phyloP scores from a whole-genome alignment of 2,888 invertebrate species.

The Cryptosula pallasiana region DNA sequence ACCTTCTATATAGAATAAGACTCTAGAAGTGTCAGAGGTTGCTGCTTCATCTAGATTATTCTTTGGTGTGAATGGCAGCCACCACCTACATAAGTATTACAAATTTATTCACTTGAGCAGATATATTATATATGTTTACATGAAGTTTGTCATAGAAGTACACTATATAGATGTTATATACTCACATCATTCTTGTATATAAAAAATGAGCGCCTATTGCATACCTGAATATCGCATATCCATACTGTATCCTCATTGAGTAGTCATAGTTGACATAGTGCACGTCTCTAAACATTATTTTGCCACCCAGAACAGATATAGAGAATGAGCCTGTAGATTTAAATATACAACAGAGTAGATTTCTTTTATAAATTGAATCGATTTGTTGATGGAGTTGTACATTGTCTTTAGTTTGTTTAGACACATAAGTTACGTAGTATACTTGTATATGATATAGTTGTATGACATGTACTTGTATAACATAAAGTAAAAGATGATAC shows the following conservation, averaged over 20 bases:
- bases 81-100: constrained; percentile 19
- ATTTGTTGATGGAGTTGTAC: neutral
- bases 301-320: constrained; percentile 90
- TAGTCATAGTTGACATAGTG: constrained; percentile 90
- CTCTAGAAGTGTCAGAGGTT: neutral
- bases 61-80: constrained; percentile 20
- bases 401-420: neutral
- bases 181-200: too few species aligned
- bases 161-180: too few species aligned
- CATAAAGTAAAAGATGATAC: too few species aligned
- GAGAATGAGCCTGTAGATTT: constrained; percentile 87
- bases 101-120: too few species aligned
- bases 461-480: too few species aligned
- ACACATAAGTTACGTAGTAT: neutral
- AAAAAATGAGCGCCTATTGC: too few species aligned
- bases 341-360: too few species aligned
- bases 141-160: too few species aligned
- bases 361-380: constrained; percentile 27
- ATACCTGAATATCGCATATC: constrained; percentile 83
- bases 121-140: too few species aligned
- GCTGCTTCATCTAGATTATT: constrained; percentile 3
- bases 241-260: constrained; percentile 87
- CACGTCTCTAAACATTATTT: constrained; percentile 95
- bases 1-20: constrained; percentile 14
- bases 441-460: too few species aligned